Conservation (phyloP, 2,797 vertebrate species). For the Molossus alvarezi region DNA sequence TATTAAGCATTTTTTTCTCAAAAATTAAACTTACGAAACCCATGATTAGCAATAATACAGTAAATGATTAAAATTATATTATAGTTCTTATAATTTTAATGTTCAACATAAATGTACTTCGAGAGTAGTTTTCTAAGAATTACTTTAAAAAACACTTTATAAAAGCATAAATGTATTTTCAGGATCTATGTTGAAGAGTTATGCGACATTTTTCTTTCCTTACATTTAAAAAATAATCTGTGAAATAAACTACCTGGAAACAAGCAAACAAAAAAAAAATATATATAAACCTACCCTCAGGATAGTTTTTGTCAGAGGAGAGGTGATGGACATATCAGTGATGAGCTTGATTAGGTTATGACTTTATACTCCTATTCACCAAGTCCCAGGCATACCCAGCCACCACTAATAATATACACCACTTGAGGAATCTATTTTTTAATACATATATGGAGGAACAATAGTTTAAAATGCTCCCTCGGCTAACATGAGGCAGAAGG, state of each 20-base stretch:
- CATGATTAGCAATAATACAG: background rate
- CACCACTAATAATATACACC: background rate
- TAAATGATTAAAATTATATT: slow-evolving; percentile 1
- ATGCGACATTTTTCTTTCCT: background rate
- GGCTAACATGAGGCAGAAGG: background rate
- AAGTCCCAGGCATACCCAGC: background rate
- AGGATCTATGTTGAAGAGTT: background rate
- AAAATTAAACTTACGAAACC: background rate
- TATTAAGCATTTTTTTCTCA: background rate
- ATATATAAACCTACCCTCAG: background rate
- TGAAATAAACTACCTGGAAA: background rate
- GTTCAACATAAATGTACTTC: slow-evolving; percentile 37
- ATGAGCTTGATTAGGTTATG: background rate
- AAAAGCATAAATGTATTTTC: background rate
- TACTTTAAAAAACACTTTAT: background rate
- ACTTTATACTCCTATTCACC: background rate
- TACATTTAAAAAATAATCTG: background rate
- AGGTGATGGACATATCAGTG: background rate
- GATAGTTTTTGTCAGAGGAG: background rate
- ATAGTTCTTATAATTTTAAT: background rate
- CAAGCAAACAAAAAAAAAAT: background rate
- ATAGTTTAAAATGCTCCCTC: background rate
- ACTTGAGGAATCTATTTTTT: background rate
- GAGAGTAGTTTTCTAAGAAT: background rate
- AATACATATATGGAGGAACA: background rate